Base-by-base conservation (phyloP, 1,140 invertebrate species). In the Chymomyza costata region DNA sequence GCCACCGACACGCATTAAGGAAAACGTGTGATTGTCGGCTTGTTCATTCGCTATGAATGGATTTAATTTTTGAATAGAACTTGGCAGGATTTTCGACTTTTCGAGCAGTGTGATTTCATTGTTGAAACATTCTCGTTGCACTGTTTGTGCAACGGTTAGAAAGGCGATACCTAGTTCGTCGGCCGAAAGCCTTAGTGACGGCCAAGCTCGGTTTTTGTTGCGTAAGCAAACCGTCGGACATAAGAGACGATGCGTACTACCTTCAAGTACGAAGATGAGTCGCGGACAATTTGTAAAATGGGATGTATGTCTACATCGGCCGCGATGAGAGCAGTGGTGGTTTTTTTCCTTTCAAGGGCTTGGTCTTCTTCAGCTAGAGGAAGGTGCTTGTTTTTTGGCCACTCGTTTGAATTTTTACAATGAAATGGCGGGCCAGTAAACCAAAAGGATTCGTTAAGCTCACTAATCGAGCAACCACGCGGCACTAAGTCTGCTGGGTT, bases 401-500 rank as follows among this genome's bases (percentile, higher is more conserved):
- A 47, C 10, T 34, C 10, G 32, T 6, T 19, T 34, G 28, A 15
- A 10, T 43, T 34, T 34, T 6, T 34, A 13, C 16, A 15, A 7
- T 8, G 13, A 19, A 41, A 41, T 10, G 5, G 15, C 2, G 18
- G 39, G 6, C 39, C 15, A 1, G 15, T n/a, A 13, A 47, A 10
- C 52, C 43, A 47, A 28, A 17, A 2, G 3, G 45, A 48, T 6
- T 37, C 8, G 11, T 14, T 19, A 6, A 48, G 15, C 6, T 48
- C 30, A 6, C 10, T 13, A 1, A 48, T 13, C 5, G 35, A 21
- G 13, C 53, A 56, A 14, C 68, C 76, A 30, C 82, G 25, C 0
- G 78, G 78, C 3, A 70, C 45, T n/a, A 83, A 16, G 55, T 84
- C 81, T 1, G 81, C 81, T 6, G 80, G 74, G 59, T 84, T 85